These are phyloP conservation scores for Turritopsis dohrnii DNA, from an alignment of 30 jellyfish, hydroid and myxozoan species.

Conservation along the genomic window DNA sequence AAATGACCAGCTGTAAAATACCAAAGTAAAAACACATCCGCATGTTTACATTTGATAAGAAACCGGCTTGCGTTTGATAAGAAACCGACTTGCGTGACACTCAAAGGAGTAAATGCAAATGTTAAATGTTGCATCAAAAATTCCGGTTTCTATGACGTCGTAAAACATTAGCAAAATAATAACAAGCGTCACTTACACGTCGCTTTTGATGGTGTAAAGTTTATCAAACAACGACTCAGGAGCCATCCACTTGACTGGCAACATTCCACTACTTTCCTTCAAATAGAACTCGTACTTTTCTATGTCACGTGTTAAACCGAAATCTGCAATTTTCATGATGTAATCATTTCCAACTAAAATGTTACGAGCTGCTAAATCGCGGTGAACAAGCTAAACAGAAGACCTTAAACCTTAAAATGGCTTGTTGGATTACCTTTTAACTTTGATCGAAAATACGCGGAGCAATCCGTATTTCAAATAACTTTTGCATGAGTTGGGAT, in stretches of 20 bases:
- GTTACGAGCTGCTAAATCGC: slow-evolving; percentile 46
- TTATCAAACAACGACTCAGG: slow-evolving; percentile 39
- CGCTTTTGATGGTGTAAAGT: slow-evolving; percentile 28
- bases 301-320: slow-evolving; percentile 40
- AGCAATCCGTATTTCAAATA: no score
- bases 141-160: neutral
- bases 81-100: no score
- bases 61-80: no score
- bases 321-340: slow-evolving; percentile 41
- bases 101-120: no score
- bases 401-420: neutral
- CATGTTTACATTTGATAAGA: no score
- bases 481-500: no score
- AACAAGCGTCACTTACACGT: slow-evolving; percentile 32
- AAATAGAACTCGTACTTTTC: slow-evolving; percentile 16
- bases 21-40: neutral
- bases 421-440: neutral
- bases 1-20: slow-evolving; percentile 41
- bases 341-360: slow-evolving; percentile 22
- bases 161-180: neutral
- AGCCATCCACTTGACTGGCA: slow-evolving; percentile 51
- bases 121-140: no score
- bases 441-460: no score
- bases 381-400: slow-evolving; percentile 31
- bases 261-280: slow-evolving; percentile 25